A percentile compares a stretch with the other conserved stretches of the same genome.
Conservation (phyloP, 1,140 invertebrate genomes). For the Lasioglossum albipes region DNA sequence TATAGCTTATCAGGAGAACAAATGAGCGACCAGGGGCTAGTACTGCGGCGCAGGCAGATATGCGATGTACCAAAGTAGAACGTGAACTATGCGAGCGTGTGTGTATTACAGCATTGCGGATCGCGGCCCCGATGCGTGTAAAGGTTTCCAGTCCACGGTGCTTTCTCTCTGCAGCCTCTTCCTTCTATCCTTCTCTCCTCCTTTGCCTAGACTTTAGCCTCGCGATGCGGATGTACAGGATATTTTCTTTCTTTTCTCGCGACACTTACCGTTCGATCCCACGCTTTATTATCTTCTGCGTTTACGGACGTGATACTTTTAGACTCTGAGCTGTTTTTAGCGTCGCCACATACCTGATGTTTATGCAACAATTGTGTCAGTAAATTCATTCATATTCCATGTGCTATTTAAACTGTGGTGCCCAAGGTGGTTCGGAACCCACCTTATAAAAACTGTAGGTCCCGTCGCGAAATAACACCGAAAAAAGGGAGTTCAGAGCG, state of each 20-base stretch:
- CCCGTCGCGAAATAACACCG: too few relatives aligned
- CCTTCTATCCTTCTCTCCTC: neutral
- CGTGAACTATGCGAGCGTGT: neutral
- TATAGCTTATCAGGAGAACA: slow-evolving; percentile 60
- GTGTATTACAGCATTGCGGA: slow-evolving; percentile 46
- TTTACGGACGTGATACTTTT: neutral
- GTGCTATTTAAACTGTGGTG: too few relatives aligned
- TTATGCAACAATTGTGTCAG: too few relatives aligned
- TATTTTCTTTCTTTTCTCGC: neutral
- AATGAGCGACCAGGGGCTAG: slow-evolving; percentile 54
- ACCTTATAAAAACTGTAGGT: too few relatives aligned
- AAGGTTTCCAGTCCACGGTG: slow-evolving; percentile 23
- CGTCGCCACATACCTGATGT: too few relatives aligned
- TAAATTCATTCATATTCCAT: too few relatives aligned
- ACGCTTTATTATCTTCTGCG: neutral
- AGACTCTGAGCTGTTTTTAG: too few relatives aligned
- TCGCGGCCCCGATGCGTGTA: neutral
- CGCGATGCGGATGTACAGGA: slow-evolving; percentile 2
- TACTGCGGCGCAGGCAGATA: slow-evolving; percentile 38
- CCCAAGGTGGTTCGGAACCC: too few relatives aligned
- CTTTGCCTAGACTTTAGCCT: neutral
- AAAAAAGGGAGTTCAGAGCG: too few relatives aligned
- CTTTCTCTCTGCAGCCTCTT: slow-evolving; percentile 8
- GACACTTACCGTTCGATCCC: slow-evolving; percentile 5
- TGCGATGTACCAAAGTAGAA: slow-evolving; percentile 32